phyloP scores from a whole-genome alignment of 2,797 vertebrate species.

The Parauchenoglanis punctatus region DNA sequence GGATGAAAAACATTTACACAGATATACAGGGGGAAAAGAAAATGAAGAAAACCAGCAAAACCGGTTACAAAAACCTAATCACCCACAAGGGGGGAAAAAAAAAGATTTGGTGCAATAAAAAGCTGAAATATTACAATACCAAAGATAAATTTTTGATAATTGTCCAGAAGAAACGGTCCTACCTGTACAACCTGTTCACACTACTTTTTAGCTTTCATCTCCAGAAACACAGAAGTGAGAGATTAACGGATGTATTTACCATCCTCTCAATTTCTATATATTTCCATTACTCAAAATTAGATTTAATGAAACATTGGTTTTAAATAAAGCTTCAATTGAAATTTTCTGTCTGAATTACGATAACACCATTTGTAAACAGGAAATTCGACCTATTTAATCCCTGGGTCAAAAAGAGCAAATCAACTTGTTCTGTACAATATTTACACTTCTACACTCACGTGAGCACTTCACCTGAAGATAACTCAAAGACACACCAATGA shows the following conservation, averaged over 20 bases:
- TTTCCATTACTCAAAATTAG: conserved; percentile 41
- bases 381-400: conserved; percentile 19
- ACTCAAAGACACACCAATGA: not conserved
- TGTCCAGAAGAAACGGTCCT: not conserved
- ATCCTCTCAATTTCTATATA: conserved; percentile 46
- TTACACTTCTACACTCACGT: conserved; percentile 30
- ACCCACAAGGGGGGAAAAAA: not conserved
- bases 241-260: not conserved
- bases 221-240: not conserved
- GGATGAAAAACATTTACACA: conserved; percentile 14
- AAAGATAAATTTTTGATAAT: not conserved
- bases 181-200: not conserved
- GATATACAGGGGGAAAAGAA: not conserved
- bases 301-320: conserved; percentile 16
- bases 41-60: conserved; percentile 12
- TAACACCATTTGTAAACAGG: conserved; percentile 55
- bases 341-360: conserved; percentile 46
- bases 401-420: not conserved
- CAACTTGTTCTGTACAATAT: conserved; percentile 44
- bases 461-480: conserved; percentile 26
- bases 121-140: not conserved
- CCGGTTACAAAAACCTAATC: not conserved
- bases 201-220: not conserved
- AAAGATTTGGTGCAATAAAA: conserved; percentile 45
- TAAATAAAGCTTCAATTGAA: conserved; percentile 18